Evolutionary conservation across 1,140 invertebrate species (phyloP), one percentile per base, ranked within the genome.

Genomic region (Anagrus nilaparvatae): DNA sequence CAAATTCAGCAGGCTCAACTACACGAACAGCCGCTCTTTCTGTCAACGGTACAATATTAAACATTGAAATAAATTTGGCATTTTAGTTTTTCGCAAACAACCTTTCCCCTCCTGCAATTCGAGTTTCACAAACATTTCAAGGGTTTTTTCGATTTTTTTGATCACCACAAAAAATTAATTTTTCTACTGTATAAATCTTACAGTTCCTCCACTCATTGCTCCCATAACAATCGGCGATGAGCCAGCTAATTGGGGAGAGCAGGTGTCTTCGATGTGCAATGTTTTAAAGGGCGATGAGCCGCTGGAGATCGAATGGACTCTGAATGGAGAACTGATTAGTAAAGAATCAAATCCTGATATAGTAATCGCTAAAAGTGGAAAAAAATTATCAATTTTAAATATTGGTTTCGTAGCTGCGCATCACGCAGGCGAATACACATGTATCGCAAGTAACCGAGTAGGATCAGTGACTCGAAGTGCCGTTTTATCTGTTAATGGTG

Each of bases 391-490:
- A 53, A 77, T 82, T 49, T 65, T 90, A 46, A 82, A 78, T 41
- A 86, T 90, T 52, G 79, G 84, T 53, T 77, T 77, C 45, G 81
- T 84, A n/a, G 73, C 75, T 40, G 81, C 78, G 29, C 70, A 74
- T 35, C 86, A 91, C 60, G 76, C 75, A 57, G 84, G 84, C 46
- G 78, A 78, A 49, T 92, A 90, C 56, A 87, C 82, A 46, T 92
- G 87, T 63, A 72, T 78, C 50, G 83, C 79, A 34, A 77, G 68
- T 51, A 87, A 87, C 67, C 68, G 65, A 43, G 87, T 84, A 20
- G 82, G 82, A 44, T 77, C 70, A 33, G 76, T 73, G 52, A 79
- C 76, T 58, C 75, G 79, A 63, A 77, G 80, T 51, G 75, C 81
- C 48, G 65, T 71, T 52, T 69, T 87, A 50, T 70, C 78, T 54